Conservation (phyloP, 2,113 vertebrate genomes). For the Pteropus alecto region DNA sequence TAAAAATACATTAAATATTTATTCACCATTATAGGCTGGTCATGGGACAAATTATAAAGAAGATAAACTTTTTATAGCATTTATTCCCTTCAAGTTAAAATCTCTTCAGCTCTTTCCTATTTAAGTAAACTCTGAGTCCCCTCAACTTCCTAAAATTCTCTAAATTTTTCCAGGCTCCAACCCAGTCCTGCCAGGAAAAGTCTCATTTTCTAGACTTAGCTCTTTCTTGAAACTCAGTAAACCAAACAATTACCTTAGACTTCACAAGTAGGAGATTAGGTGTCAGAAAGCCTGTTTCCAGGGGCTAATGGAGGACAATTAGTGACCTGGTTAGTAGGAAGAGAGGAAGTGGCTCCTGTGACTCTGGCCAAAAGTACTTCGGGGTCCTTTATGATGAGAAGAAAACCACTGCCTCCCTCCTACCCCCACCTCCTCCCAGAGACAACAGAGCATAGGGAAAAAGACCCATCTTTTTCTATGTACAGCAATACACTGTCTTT, state of each 20-base stretch:
- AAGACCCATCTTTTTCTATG: neutral
- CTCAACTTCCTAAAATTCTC: neutral
- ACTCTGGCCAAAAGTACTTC: neutral
- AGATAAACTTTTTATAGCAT: neutral
- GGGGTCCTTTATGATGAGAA: slow-evolving; percentile 25
- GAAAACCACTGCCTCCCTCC: neutral
- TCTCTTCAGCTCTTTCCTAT: neutral
- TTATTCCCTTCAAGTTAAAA: neutral
- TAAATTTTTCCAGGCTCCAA: neutral
- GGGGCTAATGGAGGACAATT: neutral
- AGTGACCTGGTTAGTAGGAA: neutral
- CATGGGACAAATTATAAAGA: neutral
- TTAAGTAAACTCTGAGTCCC: neutral
- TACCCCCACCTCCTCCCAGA: neutral
- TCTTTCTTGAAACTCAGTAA: slow-evolving; percentile 32
- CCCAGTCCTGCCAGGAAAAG: neutral
- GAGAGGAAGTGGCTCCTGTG: neutral
- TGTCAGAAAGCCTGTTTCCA: neutral
- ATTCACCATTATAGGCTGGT: neutral
- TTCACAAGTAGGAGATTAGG: neutral
- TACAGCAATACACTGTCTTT: neutral
- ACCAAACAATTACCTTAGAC: slow-evolving; percentile 25
- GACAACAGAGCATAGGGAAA: neutral
- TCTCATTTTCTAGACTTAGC: neutral
- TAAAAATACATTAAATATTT: neutral